phyloP scores from a whole-genome alignment of 2,113 vertebrate species.

The Stictonetta naevosa region DNA sequence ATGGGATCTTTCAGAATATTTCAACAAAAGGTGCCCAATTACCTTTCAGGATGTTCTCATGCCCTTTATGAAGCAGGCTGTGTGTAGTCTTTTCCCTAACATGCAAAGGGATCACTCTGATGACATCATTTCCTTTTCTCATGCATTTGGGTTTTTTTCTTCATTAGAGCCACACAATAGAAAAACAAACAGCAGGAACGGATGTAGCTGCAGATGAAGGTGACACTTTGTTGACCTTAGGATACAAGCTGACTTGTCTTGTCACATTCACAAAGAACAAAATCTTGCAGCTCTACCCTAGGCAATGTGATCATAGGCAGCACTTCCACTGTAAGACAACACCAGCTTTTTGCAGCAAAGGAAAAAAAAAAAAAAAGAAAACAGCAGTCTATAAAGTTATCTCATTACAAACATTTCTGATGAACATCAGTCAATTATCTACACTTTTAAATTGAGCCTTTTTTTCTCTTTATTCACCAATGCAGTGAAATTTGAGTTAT shows the following conservation, averaged over 20 bases:
- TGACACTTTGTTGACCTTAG: slow-evolving; percentile 46
- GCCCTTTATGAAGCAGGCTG: slow-evolving; percentile 34
- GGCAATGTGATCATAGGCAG: not conserved
- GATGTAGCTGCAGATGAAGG: slow-evolving; percentile 22
- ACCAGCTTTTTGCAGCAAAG: not conserved
- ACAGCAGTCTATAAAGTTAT: not conserved
- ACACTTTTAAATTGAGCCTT: not conserved
- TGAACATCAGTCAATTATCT: not conserved
- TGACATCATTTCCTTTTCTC: slow-evolving; percentile 51
- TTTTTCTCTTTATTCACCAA: not conserved
- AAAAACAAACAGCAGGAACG: slow-evolving; percentile 52
- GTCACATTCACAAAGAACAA: not conserved
- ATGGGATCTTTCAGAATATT: not conserved
- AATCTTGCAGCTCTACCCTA: not conserved
- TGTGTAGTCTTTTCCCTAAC: not conserved
- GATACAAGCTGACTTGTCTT: not conserved
- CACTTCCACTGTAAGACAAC: not conserved
- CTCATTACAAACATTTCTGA: not conserved
- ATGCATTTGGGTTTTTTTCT: not conserved
- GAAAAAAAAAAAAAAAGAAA: not conserved
- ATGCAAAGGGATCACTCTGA: slow-evolving; percentile 10
- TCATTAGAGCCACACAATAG: slow-evolving; percentile 44
- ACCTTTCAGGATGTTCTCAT: slow-evolving; percentile 44
- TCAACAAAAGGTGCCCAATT: slow-evolving; percentile 1
- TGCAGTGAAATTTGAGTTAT: not conserved